phyloP scores from a whole-genome alignment of 2,113 vertebrate species.

The Sebastes fasciatus region DNA sequence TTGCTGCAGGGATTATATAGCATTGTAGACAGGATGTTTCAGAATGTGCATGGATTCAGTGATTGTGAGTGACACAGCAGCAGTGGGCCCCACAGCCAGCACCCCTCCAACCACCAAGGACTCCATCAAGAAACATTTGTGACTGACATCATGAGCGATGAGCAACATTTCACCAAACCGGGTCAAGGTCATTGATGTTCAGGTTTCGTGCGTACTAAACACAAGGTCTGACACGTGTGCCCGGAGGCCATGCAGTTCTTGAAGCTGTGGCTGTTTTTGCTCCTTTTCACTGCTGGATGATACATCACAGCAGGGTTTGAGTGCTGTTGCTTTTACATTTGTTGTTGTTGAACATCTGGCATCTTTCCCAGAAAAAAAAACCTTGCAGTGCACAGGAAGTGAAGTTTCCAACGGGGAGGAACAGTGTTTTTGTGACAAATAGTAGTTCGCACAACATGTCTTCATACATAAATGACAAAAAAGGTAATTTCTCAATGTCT shows the following conservation, averaged over 20 bases:
- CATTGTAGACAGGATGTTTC: background rate
- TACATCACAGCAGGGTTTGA: conserved; percentile 7
- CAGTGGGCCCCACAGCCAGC: background rate
- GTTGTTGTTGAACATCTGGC: background rate
- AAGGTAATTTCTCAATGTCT: background rate
- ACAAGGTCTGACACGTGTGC: conserved; percentile 12
- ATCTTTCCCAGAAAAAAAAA: background rate
- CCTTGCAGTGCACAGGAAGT: background rate
- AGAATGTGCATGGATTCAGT: background rate
- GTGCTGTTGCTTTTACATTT: background rate
- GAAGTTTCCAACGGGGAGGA: background rate
- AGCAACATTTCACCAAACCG: conserved; percentile 1
- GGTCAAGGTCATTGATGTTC: conserved; percentile 41
- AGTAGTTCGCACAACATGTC: background rate
- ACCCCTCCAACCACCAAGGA: conserved; percentile 4
- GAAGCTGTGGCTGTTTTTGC: background rate
- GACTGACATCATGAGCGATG: conserved; percentile 36
- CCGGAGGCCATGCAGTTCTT: background rate
- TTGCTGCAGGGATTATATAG: no score
- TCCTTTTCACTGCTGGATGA: conserved; percentile 10
- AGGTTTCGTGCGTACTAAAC: background rate
- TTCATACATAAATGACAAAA: background rate
- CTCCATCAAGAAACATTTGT: conserved; percentile 15
- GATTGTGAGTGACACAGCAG: conserved; percentile 4
- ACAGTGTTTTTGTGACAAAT: background rate